Evolutionary conservation across 2,797 vertebrate genomes (phyloP), one percentile per base, ranked within the genome.

Genomic region (Ctenochaetus hawaiiensis): DNA sequence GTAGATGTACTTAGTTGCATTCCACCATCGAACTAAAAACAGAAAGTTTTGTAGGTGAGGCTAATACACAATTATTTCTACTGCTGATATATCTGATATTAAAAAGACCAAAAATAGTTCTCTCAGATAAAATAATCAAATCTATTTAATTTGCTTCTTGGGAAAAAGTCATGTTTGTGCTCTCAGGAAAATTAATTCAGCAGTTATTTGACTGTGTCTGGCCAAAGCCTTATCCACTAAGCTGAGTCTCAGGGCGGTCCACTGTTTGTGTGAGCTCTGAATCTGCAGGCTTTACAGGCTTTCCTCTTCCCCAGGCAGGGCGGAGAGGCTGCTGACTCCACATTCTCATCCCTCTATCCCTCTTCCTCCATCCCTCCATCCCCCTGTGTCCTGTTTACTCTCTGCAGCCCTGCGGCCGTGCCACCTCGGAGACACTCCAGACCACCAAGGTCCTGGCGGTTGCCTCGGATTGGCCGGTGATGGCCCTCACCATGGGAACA

Each of bases 361-460:
- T 84, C 82, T 90, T 89, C 85, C 79, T 91, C 83, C 83, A 85
- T 87, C 82, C 75, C 82, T 90, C 90, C 88, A 89, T 90, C 77
- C 91, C 90, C 88, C 87, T 62, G 91, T 91, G 91, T 90, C 91
- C 90, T 93, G 93, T 94, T 93, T 93, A 93, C 90, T 85, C 91
- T 85, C 82, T 76, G 77, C 84, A 87, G 91, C 87, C 90, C 87
- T 93, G 91, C 60, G 88, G 93, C 90, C 9, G 70, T 91, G 88
- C 94, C 93, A 94, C 93, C 93, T 93, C 89, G 74, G 92, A 94
- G 91, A 88, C 89, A 77, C 89, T 92, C 91, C 91, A 94, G 93
- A 94, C 93, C 94, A 93, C 94, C 93, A 92, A 92, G 91, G 91
- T 67, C 93, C 87, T 84, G 82, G 75, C 70, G 72, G 88, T 84